Base-by-base conservation (phyloP, 2,797 vertebrate genomes). In the Hemibagrus guttatus region DNA sequence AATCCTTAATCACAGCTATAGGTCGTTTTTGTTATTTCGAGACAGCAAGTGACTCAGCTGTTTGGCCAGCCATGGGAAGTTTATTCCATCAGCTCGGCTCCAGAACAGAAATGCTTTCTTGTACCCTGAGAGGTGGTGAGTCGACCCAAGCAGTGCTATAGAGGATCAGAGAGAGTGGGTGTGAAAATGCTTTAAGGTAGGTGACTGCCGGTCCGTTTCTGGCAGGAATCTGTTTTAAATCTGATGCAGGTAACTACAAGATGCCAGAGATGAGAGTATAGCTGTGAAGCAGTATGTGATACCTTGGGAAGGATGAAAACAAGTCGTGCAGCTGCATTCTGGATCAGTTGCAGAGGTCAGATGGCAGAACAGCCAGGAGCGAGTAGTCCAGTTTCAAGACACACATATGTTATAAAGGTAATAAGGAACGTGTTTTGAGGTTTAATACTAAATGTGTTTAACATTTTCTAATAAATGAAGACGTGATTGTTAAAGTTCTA, bases 1-100 rank as follows among this genome's bases (percentile, higher is more conserved):
- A 61, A 42, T 42, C 21, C 23, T 42, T 12, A 6, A 0, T 46
- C 6, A 64, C 9, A 64, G 56, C 26, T 13, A 35, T 61, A 80
- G 23, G 54, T 31, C 3, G 19, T 56, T 35, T 12, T 31, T 0
- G 8, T 56, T 11, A 0, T 76, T 56, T 19, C 46, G 49, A 76
- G 74, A 54, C 71, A 74, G 12, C 5, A 9, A 71, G 68, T 72
- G 42, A 72, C 46, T 79, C 76, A 64, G 61, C 80, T 66, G 80
- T 81, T 81, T 6, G 2, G 23, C 49, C 61, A 81, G 42, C 80
- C 31, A 49, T 42, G 26, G 31, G 31, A 66, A 13, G 19, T 49
- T 82, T 52, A 82, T 68, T 82, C 19, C 17, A 64, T 6, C 61
- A 82, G 9, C 61, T 52, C 21, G 12, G 26, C 1, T 11, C 16